Evolutionary conservation across 2,888 invertebrate genomes (phyloP).

Genomic region (Drosophila nigritarsus): DNA sequence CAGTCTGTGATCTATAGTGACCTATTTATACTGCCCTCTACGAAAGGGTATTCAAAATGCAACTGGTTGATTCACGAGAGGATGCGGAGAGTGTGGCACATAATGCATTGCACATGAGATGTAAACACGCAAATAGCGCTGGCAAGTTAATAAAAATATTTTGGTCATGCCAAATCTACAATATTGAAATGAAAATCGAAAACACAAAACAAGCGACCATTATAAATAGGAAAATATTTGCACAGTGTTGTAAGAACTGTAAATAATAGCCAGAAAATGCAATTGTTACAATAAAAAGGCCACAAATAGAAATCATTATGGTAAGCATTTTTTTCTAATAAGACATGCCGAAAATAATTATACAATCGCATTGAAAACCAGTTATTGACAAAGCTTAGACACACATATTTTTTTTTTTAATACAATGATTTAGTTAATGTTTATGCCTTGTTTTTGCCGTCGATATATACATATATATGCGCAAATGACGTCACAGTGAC

Average conservation of each 20-base stretch:
- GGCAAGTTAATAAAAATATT: constrained; percentile 66
- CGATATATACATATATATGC: constrained; percentile 26
- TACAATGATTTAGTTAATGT: constrained; percentile 78
- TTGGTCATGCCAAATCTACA: constrained; percentile 41
- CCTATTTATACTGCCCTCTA: neutral
- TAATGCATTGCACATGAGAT: constrained; percentile 44
- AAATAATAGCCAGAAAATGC: constrained; percentile 30
- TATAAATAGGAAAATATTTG: constrained; percentile 46
- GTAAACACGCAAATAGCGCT: constrained; percentile 47
- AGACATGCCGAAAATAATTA: constrained; percentile 7
- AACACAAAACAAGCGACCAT: constrained; percentile 2
- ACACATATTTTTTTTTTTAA: constrained; percentile 53
- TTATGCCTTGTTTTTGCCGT: constrained; percentile 68
- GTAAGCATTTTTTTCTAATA: constrained; percentile 8
- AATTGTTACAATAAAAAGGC: constrained; percentile 22
- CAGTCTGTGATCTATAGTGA: neutral
- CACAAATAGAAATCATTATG: constrained; percentile 37
- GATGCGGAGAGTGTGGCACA: neutral
- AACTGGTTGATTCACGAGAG: neutral
- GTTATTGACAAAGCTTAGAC: constrained; percentile 68
- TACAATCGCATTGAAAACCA: constrained; percentile 55
- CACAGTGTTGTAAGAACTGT: constrained; percentile 52
- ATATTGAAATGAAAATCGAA: constrained; percentile 20
- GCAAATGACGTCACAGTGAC: constrained; percentile 81
- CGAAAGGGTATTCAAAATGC: neutral